These are phyloP conservation scores for Drosophila nannoptera DNA, from an alignment of 1,140 invertebrate genomes.

Conservation along the genomic window DNA sequence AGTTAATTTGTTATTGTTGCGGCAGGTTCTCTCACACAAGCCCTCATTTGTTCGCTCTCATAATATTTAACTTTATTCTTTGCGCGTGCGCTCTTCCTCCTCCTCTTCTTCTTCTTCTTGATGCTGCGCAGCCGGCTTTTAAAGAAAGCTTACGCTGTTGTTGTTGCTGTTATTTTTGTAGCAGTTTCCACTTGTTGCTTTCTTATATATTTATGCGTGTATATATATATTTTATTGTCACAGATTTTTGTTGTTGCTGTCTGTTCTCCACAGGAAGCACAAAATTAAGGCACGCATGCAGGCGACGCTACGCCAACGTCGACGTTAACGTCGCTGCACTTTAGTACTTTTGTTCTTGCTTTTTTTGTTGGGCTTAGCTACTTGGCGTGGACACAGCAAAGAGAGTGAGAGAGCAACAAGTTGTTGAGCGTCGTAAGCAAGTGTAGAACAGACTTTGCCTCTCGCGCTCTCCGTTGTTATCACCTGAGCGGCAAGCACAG, in stretches of 20 bases:
- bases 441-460: conserved; percentile 26
- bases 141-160: conserved; percentile 56
- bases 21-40: neutral
- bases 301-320: conserved; percentile 36
- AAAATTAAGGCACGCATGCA: conserved; percentile 69
- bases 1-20: conserved; percentile 15
- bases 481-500: conserved; percentile 29
- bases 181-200: conserved; percentile 67
- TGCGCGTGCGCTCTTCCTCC: neutral
- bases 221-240: conserved; percentile 22
- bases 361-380: conserved; percentile 26
- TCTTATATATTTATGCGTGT: neutral
- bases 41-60: neutral
- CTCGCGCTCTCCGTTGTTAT: conserved; percentile 30
- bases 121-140: conserved; percentile 63
- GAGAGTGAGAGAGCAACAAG: conserved; percentile 25
- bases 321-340: conserved; percentile 59
- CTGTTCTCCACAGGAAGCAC: conserved; percentile 66
- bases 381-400: conserved; percentile 20
- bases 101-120: conserved; percentile 11
- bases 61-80: conserved; percentile 8
- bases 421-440: conserved; percentile 29
- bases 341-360: conserved; percentile 37
- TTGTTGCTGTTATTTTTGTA: conserved; percentile 31
- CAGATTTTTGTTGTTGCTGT: conserved; percentile 16